Percentiles rank a stretch among this genome's conserved stretches.
phyloP scores from a whole-genome alignment of 2,797 vertebrate species.

The Leptatherina wallacei region DNA sequence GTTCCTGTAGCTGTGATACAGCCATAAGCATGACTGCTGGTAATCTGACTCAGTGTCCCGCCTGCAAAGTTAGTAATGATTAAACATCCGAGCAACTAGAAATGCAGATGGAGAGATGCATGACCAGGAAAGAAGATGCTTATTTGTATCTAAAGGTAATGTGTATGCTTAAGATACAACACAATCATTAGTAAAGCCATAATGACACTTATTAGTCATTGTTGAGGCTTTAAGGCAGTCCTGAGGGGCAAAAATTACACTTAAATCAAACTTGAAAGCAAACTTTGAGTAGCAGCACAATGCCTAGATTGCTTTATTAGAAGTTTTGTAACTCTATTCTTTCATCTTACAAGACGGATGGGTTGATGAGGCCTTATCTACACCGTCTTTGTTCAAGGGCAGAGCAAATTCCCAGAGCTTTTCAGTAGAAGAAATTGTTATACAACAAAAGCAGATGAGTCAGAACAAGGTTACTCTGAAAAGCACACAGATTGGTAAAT shows the following conservation, averaged over 20 bases:
- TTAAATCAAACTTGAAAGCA: background rate
- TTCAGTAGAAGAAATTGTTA: background rate
- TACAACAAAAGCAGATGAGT: background rate
- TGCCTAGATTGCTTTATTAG: background rate
- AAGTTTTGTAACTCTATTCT: constrained; percentile 8
- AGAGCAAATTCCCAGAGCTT: background rate
- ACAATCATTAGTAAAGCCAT: background rate
- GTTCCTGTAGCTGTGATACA: constrained; percentile 6
- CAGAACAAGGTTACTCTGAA: constrained; percentile 7
- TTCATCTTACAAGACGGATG: background rate
- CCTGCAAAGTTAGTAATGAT: too few relatives aligned
- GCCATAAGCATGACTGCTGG: background rate
- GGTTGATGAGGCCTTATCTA: background rate
- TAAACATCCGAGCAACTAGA: background rate
- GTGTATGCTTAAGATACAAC: background rate
- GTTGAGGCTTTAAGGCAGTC: background rate
- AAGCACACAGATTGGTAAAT: background rate
- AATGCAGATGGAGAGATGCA: background rate
- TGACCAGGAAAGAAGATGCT: background rate
- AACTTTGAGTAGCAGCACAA: background rate
- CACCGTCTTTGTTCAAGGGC: background rate
- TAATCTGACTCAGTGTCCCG: background rate
- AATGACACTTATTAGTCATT: background rate
- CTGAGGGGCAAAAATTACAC: background rate
- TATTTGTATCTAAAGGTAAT: background rate